Conservation (phyloP, 2,888 invertebrate species). For the Hemistola chrysoprasaria region DNA sequence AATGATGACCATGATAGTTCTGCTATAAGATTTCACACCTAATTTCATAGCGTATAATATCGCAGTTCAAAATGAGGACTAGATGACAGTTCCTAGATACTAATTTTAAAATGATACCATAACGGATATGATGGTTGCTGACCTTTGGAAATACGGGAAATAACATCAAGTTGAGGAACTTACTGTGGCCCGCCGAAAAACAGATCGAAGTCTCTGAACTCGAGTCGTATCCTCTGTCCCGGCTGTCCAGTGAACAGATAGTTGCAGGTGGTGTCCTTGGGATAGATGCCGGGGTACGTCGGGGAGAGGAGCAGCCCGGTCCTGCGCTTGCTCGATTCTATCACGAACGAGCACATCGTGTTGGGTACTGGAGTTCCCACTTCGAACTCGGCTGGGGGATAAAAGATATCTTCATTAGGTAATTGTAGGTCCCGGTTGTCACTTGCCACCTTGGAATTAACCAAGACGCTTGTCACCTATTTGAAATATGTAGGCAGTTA, state of each 20-base stretch:
- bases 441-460: too few species aligned
- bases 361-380: conserved; percentile 94
- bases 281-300: conserved; percentile 99
- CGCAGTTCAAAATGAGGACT: too few species aligned
- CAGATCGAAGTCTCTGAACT: conserved; percentile 98
- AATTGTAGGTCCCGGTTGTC: too few species aligned
- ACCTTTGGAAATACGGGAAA: too few species aligned
- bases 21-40: too few species aligned
- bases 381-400: conserved; percentile 91
- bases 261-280: conserved; percentile 96
- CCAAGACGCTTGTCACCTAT: too few species aligned
- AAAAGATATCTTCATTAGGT: not conserved
- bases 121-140: too few species aligned
- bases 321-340: conserved; percentile 87
- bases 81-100: too few species aligned
- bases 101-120: too few species aligned
- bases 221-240: conserved; percentile 95
- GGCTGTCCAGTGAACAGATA: conserved; percentile 95
- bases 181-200: conserved; percentile 99
- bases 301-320: conserved; percentile 96
- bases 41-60: too few species aligned
- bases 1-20: too few species aligned
- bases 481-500: too few species aligned
- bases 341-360: conserved; percentile 93
- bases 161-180: conserved; percentile 64